Conservation (phyloP, 2,113 vertebrate species). For the Trogon melanurus region DNA sequence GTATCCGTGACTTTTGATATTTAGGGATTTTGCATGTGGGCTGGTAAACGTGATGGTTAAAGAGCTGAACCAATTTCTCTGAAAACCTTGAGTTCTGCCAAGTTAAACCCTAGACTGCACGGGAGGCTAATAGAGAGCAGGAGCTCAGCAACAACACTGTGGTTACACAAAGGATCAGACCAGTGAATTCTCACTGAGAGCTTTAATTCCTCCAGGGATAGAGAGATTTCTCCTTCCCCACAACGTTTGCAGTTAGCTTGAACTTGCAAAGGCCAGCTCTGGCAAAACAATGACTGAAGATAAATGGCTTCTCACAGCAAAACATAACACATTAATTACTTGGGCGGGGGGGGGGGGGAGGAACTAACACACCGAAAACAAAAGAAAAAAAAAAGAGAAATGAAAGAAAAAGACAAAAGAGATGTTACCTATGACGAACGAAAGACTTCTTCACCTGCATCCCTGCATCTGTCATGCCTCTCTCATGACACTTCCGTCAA, state of each 20-base stretch:
- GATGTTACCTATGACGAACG: not conserved
- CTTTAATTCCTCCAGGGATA: conserved; percentile 54
- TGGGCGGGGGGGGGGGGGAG: too few species aligned
- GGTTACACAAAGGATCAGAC: conserved; percentile 62
- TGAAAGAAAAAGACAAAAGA: not conserved
- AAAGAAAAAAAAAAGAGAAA: not conserved
- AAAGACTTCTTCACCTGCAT: not conserved
- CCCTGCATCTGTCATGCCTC: not conserved
- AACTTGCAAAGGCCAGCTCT: not conserved
- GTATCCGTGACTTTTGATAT: conserved; percentile 57
- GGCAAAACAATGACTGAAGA: not conserved
- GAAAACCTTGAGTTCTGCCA: conserved; percentile 62
- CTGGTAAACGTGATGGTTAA: conserved; percentile 61
- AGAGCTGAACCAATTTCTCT: conserved; percentile 65
- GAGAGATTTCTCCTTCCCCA: conserved; percentile 41
- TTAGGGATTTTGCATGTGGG: conserved; percentile 54
- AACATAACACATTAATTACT: not conserved
- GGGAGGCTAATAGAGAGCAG: conserved; percentile 62
- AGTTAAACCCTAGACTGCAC: conserved; percentile 58
- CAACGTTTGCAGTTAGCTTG: not conserved
- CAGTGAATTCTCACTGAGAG: conserved; percentile 51
- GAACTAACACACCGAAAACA: not conserved
- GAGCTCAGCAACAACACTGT: conserved; percentile 60
- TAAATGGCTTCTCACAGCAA: not conserved
- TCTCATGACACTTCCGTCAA: not conserved